Evolutionary conservation across 2,113 vertebrate genomes (phyloP), one percentile per base, ranked within the genome.

Genomic region (Ptyas mucosa): DNA sequence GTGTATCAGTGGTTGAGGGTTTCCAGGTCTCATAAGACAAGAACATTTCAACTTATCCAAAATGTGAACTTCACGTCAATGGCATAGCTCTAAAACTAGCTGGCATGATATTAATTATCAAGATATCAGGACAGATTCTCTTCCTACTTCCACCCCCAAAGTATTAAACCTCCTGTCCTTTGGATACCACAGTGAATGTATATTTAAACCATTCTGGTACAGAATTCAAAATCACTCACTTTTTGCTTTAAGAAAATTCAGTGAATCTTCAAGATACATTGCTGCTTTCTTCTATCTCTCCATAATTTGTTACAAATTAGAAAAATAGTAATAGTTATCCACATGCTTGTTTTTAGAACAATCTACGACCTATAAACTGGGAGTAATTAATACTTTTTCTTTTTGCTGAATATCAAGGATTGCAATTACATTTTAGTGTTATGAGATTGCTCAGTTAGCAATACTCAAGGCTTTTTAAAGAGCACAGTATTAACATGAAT

Each of bases 21-120:
- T 92, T 29, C 20, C 26, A 69, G 10, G 69, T 69, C 15, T 21
- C 91, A 20, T 46, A 52, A n/a, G n/a, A 24, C 5, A 29, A 2
- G 1, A 91, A 81, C 61, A 69, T 46, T 3, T 94, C 92, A 96
- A 87, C 54, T 29, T 92, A 2, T 93, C 54, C 85, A 57, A 93
- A 51, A 85, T 26, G 46, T 64, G 43, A n/a, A 2, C 39, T 92
- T 2, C 89, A 90, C 8, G 81, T 92, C 88, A 51, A 93, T 55
- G 24, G n/a, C 52, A n/a, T 85, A 15, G 51, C 43, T 85, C 43
- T 90, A 91, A 81, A 94, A 90, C 88, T 93, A 88, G 88, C 69
- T 87, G 5, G 23, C 46, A n/a, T 5, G 26, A 2, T 90, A 29
- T 10, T 91, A 91, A 58, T n/a, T 24, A 12, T 46, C 23, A 34